phyloP scores from a whole-genome alignment of 2,113 vertebrate genomes.

The Okapia johnstoni region DNA sequence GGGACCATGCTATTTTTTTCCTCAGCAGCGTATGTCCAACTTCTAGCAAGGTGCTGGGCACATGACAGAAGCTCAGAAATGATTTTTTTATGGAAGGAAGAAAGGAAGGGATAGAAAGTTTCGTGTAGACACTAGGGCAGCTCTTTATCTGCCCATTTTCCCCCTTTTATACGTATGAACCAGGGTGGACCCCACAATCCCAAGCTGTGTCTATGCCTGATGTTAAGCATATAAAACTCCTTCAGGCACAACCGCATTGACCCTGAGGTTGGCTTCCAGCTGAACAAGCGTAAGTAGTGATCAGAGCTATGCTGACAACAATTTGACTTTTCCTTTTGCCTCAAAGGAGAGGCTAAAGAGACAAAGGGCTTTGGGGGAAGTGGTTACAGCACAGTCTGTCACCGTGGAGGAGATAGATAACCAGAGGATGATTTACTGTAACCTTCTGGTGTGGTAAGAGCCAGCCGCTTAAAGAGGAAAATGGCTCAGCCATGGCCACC shows the following conservation, averaged over 20 bases:
- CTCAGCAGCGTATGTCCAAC: accelerated
- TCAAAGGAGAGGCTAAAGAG: neutral
- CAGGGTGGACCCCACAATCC: accelerated
- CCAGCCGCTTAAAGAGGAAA: neutral
- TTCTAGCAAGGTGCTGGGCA: neutral
- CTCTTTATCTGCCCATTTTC: neutral
- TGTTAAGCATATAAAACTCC: neutral
- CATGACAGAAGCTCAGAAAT: neutral
- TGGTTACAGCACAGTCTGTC: neutral
- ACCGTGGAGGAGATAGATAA: neutral
- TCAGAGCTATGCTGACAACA: neutral
- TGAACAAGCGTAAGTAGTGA: neutral
- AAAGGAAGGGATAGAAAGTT: neutral
- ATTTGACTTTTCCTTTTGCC: neutral
- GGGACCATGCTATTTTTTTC: neutral
- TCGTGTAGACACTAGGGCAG: neutral
- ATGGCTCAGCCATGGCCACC: neutral
- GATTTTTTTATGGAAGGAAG: neutral
- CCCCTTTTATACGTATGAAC: accelerated
- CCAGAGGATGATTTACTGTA: neutral
- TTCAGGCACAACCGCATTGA: neutral
- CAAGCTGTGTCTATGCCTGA: neutral
- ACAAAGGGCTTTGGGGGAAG: neutral
- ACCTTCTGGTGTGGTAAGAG: neutral
- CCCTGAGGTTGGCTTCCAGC: neutral